Evolutionary conservation across 2,113 vertebrate species (phyloP).

Genomic region (Macrotis lagotis): DNA sequence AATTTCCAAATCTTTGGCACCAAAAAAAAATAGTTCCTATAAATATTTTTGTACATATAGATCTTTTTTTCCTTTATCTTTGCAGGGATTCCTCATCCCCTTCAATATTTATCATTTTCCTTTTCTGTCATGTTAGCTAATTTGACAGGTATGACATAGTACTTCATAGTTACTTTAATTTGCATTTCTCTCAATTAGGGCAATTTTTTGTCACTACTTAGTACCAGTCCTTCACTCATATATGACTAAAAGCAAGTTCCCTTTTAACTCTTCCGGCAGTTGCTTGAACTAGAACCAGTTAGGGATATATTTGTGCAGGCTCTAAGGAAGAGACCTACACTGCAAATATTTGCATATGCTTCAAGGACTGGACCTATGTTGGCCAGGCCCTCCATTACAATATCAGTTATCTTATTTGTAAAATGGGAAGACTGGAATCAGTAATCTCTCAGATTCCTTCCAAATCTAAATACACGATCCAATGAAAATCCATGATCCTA

Average conservation of each 20-base stretch:
- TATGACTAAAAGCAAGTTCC: neutral
- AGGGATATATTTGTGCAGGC: neutral
- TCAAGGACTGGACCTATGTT: neutral
- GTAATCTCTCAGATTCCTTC: too few species aligned
- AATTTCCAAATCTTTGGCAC: too few species aligned
- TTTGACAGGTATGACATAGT: neutral
- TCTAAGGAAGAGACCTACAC: neutral
- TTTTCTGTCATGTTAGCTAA: neutral
- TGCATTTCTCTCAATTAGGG: neutral
- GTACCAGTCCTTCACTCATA: neutral
- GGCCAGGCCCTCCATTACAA: neutral
- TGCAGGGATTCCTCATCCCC: neutral
- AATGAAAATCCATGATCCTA: too few species aligned
- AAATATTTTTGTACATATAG: too few species aligned
- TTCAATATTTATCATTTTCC: neutral
- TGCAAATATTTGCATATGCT: neutral
- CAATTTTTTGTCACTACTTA: neutral
- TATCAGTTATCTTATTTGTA: neutral
- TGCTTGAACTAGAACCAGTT: neutral
- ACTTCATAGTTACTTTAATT: neutral
- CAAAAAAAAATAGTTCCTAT: too few species aligned
- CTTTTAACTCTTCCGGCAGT: neutral
- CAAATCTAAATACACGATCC: too few species aligned
- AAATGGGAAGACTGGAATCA: too few species aligned
- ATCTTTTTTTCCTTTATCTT: too few species aligned